These are phyloP conservation scores for Sinhomidia bicolor DNA, from an alignment of 2,888 invertebrate genomes.

Conservation along the genomic window DNA sequence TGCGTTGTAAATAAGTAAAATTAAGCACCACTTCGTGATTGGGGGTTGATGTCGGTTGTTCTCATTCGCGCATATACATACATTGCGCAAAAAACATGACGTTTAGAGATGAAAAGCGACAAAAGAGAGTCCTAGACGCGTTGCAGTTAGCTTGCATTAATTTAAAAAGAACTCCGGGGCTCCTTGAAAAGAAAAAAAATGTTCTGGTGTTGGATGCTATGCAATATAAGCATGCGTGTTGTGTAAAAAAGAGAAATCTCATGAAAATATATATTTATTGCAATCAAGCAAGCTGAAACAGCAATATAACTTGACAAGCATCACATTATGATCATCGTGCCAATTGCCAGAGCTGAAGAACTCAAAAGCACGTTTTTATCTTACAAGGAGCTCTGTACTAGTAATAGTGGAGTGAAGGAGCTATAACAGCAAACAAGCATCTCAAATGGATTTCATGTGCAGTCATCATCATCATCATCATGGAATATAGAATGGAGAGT, in stretches of 20 bases:
- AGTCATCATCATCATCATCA: constrained; percentile 55
- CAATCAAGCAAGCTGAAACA: constrained; percentile 55
- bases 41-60: not conserved
- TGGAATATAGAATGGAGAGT: constrained; percentile 65
- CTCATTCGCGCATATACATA: not conserved
- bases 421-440: constrained; percentile 40
- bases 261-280: constrained; percentile 53
- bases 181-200: constrained; percentile 13
- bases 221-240: constrained; percentile 1
- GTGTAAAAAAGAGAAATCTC: constrained; percentile 62
- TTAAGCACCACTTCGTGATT: not conserved
- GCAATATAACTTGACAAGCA: constrained; percentile 46
- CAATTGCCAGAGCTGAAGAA: constrained; percentile 39
- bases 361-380: constrained; percentile 53
- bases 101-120: not conserved
- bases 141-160: not conserved
- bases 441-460: constrained; percentile 61
- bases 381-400: constrained; percentile 16
- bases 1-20: too few relatives aligned
- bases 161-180: constrained; percentile 38
- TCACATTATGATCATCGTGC: constrained; percentile 29
- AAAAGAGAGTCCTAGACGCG: not conserved
- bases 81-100: not conserved
- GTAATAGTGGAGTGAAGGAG: not conserved
- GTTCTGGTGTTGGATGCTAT: not conserved